Base-by-base conservation (phyloP, 2,113 vertebrate species). In the Corythornis vintsioides region DNA sequence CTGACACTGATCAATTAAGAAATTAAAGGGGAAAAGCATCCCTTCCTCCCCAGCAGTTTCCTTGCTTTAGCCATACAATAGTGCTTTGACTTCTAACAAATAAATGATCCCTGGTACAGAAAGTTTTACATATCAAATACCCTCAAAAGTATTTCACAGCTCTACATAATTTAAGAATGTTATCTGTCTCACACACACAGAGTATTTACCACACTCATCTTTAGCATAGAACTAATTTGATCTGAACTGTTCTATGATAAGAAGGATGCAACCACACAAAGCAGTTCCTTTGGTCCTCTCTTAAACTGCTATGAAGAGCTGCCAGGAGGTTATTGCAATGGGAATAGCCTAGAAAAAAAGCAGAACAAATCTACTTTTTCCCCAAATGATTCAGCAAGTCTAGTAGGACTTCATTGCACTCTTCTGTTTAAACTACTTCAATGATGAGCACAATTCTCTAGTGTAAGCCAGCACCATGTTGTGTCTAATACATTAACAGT, bases 31-130 rank as follows among this genome's bases (percentile, higher is more conserved):
- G 7, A 73, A 85, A 42, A 31, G 6, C 20, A 67, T 22, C 18
- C 17, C 6, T 18, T 56, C 17, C 15, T 17, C 38, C 26, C 38
- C 33, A 35, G 33, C 52, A 66, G 40, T 65, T 57, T 69, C 78
- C 69, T 88, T 82, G 60, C 57, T 78, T 83, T 81, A 84, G 59
- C 74, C 42, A 31, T 52, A 42, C 20, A 42, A 8, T 5, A 72
- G n/a, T 45, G 38, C 78, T 93, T 91, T 85, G 78, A 78, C 67
- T 85, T 92, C 55, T 83, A 79, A 82, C 15, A 87, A 72, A 28
- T n/a, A 75, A 69, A 73, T 19, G 25, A 90, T 83, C 38, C 59
- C 79, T 63, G 38, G 19, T 63, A 86, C 28, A 42, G 38, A 50
- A 90, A 79, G n/a, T 40, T 75, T 81, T 53, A 61, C 6, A 61